A percentile compares a stretch with the other conserved stretches of the same genome.
Evolutionary conservation across 2,888 invertebrate species (phyloP).

Genomic region (Blomia tropicalis): DNA sequence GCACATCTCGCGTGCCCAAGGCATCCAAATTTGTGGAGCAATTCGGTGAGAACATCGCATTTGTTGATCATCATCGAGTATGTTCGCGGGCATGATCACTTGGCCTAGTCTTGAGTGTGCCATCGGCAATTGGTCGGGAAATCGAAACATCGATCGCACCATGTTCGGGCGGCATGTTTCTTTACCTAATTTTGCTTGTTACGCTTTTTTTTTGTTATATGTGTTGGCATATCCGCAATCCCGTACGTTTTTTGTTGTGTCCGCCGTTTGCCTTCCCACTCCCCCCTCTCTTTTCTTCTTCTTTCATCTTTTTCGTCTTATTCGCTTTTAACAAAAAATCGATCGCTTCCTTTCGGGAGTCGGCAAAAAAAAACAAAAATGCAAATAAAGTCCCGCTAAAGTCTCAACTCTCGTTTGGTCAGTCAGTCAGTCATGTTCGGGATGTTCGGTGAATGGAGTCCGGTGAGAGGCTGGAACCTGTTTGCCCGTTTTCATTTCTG

Average conservation of each 20-base stretch:
- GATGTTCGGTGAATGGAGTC: too few species aligned
- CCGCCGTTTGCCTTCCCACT: not conserved
- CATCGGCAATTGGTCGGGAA: not conserved
- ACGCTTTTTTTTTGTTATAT: not conserved
- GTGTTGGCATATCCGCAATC: slow-evolving; percentile 10
- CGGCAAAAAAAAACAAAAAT: too few species aligned
- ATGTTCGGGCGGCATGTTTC: not conserved
- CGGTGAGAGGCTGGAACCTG: slow-evolving; percentile 1
- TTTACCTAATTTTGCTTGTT: slow-evolving; percentile 2
- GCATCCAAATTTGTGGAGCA: not conserved
- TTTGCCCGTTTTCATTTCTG: too few species aligned
- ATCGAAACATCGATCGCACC: not conserved
- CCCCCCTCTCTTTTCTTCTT: not conserved
- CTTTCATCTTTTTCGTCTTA: not conserved
- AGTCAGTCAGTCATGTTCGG: too few species aligned
- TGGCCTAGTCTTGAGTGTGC: not conserved
- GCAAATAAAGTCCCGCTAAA: too few species aligned
- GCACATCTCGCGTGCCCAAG: slow-evolving; percentile 11
- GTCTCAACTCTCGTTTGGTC: too few species aligned
- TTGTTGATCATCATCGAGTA: too few species aligned
- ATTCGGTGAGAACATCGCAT: too few species aligned
- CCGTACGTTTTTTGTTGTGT: not conserved
- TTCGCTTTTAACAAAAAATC: not conserved
- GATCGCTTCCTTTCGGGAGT: not conserved
- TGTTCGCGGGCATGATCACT: too few species aligned